phyloP scores from a whole-genome alignment of 2,888 invertebrate species.

The Gerris lacustris region DNA sequence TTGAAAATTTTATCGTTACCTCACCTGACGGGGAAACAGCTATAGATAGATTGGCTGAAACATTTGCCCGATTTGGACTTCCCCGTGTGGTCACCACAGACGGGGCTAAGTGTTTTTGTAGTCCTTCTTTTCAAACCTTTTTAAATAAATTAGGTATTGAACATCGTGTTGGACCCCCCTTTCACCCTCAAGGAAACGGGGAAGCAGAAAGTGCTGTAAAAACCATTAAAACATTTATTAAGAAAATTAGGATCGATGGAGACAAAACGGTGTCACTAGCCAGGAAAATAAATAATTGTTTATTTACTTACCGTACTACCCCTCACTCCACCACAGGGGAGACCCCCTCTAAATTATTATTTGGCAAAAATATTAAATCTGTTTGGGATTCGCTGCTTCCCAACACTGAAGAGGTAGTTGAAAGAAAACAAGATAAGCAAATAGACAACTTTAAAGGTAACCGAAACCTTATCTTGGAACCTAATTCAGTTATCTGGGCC shows the following conservation, averaged over 20 bases:
- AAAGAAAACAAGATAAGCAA: conserved; percentile 5
- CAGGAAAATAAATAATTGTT: conserved; percentile 7
- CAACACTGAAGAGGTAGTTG: background rate
- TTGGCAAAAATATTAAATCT: background rate
- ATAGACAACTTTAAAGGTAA: conserved; percentile 8
- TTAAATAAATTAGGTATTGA: conserved; percentile 16
- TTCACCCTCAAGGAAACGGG: conserved; percentile 19
- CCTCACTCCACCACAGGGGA: conserved; percentile 13
- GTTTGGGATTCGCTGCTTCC: background rate
- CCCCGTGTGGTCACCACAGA: conserved; percentile 13
- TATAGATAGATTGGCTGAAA: conserved; percentile 14
- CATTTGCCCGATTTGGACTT: conserved; percentile 14
- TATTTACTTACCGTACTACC: conserved; percentile 11
- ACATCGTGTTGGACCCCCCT: conserved; percentile 13
- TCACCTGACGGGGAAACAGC: conserved; percentile 10
- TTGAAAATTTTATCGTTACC: conserved; percentile 19
- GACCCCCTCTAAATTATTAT: background rate
- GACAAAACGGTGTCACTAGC: background rate
- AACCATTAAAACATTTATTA: conserved; percentile 11
- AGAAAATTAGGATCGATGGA: conserved; percentile 2
- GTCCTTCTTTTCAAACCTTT: conserved; percentile 12
- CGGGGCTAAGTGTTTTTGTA: conserved; percentile 13
- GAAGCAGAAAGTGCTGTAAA: conserved; percentile 15
- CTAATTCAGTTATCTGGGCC: conserved; percentile 13
- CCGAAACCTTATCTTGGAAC: conserved; percentile 7